Base-by-base conservation (phyloP, 2,888 invertebrate genomes). In the Apodemia zela region DNA sequence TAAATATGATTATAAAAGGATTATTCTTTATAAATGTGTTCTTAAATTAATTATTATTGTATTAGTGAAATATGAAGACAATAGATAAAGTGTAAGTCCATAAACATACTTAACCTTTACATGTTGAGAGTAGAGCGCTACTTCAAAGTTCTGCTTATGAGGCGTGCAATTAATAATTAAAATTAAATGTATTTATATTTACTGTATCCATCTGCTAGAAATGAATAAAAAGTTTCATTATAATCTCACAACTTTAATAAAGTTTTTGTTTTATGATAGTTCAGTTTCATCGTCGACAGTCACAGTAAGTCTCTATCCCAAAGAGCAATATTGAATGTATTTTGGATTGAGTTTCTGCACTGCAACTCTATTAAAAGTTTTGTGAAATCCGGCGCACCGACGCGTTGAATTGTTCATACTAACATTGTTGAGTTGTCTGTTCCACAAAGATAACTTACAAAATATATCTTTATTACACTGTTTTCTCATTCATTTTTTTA, bases 351-450 rank as follows among this genome's bases (percentile, higher is more conserved):
- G 66, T 67, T 67, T 63, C 66, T 63, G 65, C 66, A 65, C 66
- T 65, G 64, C 67, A 68, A 71, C 69, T 71, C 69, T 68, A 70
- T 71, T 70, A 71, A 69, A 71, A 68, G 68, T 70, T 68, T 61
- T 54, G 49, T 65, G 42, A 64, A 66, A 68, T 66, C 65, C 64
- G 62, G 64, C 63, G 62, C 63, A 49, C 63, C 65, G 65, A 59
- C 66, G 67, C 60, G 60, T 60, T 60, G 60, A 15, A 60, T 63
- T 63, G 62, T 63, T 63, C 62, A 47, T 59, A 63, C 62, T 29
- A 47, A 63, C 59, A 58, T 59, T 63, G 59, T 63, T 63, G 59
- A 59, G 47, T 47, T 47, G 47, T 25, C 58, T 63, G 57, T 62
- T 38, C 42, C 15, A 13, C 13, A 59, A 59, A 18, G 38, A 42